phyloP scores from a whole-genome alignment of 2,888 invertebrate genomes.

The Pollenia amentaria region DNA sequence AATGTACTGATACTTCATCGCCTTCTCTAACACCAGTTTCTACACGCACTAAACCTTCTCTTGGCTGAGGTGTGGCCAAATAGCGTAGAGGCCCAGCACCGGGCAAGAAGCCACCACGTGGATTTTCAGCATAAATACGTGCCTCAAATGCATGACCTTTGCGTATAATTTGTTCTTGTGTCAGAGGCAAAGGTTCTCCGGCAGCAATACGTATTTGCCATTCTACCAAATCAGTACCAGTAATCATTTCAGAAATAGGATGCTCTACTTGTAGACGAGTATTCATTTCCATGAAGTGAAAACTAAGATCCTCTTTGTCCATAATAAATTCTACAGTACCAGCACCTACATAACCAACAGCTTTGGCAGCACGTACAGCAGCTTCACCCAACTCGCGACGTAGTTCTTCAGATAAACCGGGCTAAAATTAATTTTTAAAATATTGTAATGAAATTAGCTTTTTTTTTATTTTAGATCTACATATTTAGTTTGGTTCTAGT shows the following conservation, averaged over 20 bases:
- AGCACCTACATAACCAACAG: constrained; percentile 98
- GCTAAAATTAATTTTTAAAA: constrained; percentile 85
- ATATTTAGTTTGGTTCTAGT: no score
- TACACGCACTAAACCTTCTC: constrained; percentile 89
- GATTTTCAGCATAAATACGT: constrained; percentile 97
- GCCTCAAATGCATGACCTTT: constrained; percentile 98
- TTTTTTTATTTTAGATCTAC: no score
- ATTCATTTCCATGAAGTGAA: constrained; percentile 99
- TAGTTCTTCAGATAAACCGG: constrained; percentile 91
- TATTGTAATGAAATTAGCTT: no score
- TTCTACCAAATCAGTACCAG: constrained; percentile 97
- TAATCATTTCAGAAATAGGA: constrained; percentile 99
- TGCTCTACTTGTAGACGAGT: constrained; percentile 98
- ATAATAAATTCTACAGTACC: constrained; percentile 99
- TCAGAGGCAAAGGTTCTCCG: constrained; percentile 93
- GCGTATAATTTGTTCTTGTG: constrained; percentile 91
- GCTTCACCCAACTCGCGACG: constrained; percentile 93
- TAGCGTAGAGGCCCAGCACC: constrained; percentile 94
- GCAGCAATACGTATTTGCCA: constrained; percentile 97
- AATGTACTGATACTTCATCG: constrained; percentile 98
- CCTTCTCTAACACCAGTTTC: constrained; percentile 96
- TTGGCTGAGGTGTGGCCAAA: constrained; percentile 89
- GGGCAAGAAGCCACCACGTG: constrained; percentile 93
- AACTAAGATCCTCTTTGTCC: constrained; percentile 92
- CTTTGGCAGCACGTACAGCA: constrained; percentile 96